Evolutionary conservation across 2,797 vertebrate species (phyloP).

Genomic region (Chelonia mydas): DNA sequence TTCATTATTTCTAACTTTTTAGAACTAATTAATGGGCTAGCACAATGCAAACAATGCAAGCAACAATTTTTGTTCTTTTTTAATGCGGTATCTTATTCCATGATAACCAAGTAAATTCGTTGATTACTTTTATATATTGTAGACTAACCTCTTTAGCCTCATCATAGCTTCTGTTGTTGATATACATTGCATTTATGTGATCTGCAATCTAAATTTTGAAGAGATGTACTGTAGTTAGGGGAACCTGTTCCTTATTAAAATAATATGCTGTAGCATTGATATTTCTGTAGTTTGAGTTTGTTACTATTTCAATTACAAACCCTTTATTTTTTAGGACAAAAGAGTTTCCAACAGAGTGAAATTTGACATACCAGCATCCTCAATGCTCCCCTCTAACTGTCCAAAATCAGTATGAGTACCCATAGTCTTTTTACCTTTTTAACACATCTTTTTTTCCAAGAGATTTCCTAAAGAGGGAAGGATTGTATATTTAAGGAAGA

Average conservation of each 20-base stretch:
- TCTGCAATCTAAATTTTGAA: background rate
- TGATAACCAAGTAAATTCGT: constrained; percentile 9
- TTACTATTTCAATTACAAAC: constrained; percentile 69
- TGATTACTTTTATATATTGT: constrained; percentile 41
- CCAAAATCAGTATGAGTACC: constrained; percentile 10
- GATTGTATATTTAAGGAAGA: background rate
- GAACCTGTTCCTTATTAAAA: constrained; percentile 67
- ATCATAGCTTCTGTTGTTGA: constrained; percentile 53
- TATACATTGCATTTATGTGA: constrained; percentile 18
- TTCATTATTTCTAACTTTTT: background rate
- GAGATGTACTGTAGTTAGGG: constrained; percentile 54
- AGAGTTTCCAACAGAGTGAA: background rate
- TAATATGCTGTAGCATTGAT: constrained; percentile 45
- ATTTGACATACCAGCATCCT: constrained; percentile 19
- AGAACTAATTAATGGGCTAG: background rate
- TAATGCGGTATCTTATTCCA: background rate
- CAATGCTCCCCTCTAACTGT: background rate
- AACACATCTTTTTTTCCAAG: background rate
- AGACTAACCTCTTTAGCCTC: constrained; percentile 39
- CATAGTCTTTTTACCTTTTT: background rate
- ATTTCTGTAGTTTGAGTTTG: constrained; percentile 60
- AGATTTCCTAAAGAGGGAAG: constrained; percentile 14
- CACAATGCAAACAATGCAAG: background rate
- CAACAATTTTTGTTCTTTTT: constrained; percentile 20
- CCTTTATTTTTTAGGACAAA: background rate